Evolutionary conservation across 2,888 invertebrate species (phyloP), one percentile per base, ranked within the genome.

Genomic region (Pyrochroa serraticornis): DNA sequence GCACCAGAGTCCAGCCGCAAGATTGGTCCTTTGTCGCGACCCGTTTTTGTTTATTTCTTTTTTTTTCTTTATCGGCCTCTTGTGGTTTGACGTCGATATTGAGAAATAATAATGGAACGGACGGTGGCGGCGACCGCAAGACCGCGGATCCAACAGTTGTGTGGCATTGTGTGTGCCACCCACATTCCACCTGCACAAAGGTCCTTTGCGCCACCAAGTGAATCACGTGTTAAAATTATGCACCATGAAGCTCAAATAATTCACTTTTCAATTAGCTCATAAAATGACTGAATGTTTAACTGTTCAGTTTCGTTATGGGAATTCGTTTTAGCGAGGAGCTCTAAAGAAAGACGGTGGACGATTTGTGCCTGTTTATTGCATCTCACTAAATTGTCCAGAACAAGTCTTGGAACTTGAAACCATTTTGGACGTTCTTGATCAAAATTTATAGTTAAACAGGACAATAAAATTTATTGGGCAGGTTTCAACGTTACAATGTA

Each of bases 191-290:
- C 8, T 39, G 22, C 13, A 46, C 46, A 47, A 38, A 22, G 22
- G 22, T 22, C 22, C 5, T 22, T 42, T 41, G 38, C 49, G 22
- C 31, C 30, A 37, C 31, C 42, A 31, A 8, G 42, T 54, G 39
- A 54, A 47, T 53, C 46, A 53, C 37, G 39, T 34, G 33, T 47
- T 39, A 47, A 46, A 31, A 37, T 53, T 53, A 53, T 53, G 53
- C 31, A 53, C 45, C 53, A 53, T 53, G 53, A 53, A 53, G 36
- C 30, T 53, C 53, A 47, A 37, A 45, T 53, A 53, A 45, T 41
- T 53, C 47, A 41, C 9, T 53, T 53, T 53, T 47, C 53, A 53
- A 53, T 53, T 53, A 46, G 32, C 53, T 56, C 39, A 44, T 43
- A 51, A 55, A 55, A 56, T 46, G 44, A 56, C 48, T 42, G 49